phyloP scores from a whole-genome alignment of 2,888 invertebrate genomes.

The Drymonia ruficornis region DNA sequence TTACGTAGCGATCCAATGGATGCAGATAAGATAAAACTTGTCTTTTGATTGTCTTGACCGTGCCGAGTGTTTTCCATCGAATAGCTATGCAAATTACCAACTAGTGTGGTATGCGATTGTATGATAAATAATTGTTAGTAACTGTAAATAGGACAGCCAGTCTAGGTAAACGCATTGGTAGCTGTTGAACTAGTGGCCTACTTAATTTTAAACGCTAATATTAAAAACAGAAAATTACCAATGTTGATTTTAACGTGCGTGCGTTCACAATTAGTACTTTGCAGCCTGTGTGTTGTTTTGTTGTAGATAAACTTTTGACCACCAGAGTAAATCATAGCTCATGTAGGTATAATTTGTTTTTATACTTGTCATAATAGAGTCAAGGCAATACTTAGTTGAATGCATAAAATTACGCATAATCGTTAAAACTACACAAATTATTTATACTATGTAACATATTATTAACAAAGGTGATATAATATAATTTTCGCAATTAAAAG shows the following conservation, averaged over 20 bases:
- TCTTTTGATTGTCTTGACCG: constrained; percentile 35
- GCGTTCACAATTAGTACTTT: constrained; percentile 9
- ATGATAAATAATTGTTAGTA: constrained; percentile 57
- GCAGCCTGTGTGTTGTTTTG: background rate
- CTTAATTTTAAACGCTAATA: constrained; percentile 43
- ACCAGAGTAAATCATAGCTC: background rate
- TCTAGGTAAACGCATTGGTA: constrained; percentile 40
- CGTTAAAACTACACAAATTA: background rate
- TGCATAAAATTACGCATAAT: background rate
- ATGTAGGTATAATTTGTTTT: background rate
- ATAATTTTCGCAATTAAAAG: background rate
- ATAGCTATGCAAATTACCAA: constrained; percentile 46
- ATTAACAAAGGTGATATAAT: background rate
- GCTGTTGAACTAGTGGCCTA: constrained; percentile 41
- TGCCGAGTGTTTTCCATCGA: constrained; percentile 36
- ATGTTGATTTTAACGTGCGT: constrained; percentile 6
- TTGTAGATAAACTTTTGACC: too few relatives aligned
- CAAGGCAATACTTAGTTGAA: constrained; percentile 9
- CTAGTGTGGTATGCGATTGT: constrained; percentile 46
- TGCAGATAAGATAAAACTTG: constrained; percentile 68
- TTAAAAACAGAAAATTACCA: constrained; percentile 33
- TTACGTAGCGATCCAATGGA: constrained; percentile 59
- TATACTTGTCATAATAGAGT: constrained; percentile 8
- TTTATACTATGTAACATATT: background rate
- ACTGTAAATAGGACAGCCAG: constrained; percentile 56